These are phyloP conservation scores for Eurystomus glaucurus DNA, from an alignment of 2,797 vertebrate species.

Conservation along the genomic window DNA sequence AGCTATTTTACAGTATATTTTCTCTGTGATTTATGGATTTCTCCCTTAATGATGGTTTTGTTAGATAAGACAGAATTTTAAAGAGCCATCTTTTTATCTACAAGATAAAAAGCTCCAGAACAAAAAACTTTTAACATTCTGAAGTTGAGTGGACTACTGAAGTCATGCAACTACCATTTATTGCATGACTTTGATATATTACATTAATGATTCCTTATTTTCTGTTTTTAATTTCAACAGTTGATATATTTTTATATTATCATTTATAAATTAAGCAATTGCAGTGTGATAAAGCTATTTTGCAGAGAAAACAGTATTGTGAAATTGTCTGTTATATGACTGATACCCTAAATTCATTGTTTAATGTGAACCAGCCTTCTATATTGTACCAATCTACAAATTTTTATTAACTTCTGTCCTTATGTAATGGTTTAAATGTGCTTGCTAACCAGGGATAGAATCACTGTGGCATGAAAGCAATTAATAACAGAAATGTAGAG, in stretches of 20 bases:
- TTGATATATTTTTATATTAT: neutral
- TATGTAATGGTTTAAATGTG: neutral
- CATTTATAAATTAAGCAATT: neutral
- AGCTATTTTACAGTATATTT: neutral
- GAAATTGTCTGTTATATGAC: neutral
- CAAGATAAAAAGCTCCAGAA: neutral
- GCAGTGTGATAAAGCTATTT: neutral
- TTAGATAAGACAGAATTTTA: conserved; percentile 14
- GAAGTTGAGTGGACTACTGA: neutral
- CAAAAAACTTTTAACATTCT: neutral
- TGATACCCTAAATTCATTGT: neutral
- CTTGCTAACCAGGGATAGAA: neutral
- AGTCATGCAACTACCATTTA: neutral
- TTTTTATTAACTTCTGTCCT: neutral
- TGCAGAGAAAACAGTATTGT: neutral
- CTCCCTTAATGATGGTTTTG: neutral
- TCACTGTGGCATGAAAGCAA: neutral
- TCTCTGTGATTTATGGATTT: neutral
- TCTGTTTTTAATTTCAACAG: neutral
- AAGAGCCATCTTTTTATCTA: neutral
- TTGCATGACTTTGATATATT: neutral
- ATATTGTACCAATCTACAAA: neutral
- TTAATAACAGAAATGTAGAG: neutral
- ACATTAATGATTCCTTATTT: neutral
- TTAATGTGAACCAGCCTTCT: neutral